Conservation (phyloP, 2,113 vertebrate genomes). For the Mormyrus lacerda region DNA sequence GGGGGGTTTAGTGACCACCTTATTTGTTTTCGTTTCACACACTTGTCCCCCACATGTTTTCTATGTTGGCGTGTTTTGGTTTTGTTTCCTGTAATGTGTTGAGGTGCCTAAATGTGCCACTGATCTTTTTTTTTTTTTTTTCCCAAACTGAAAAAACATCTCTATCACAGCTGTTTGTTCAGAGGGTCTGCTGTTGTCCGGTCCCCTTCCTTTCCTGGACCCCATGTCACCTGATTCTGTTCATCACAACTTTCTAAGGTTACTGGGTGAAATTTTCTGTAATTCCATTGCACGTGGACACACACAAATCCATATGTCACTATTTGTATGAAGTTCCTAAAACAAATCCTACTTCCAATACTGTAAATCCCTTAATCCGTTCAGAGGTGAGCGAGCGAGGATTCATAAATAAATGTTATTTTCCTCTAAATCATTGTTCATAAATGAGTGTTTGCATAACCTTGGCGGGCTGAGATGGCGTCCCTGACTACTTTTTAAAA, state of each 20-base stretch:
- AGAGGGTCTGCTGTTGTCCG: not conserved
- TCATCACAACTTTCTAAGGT: not conserved
- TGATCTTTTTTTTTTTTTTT: not conserved
- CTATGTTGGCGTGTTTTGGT: not conserved
- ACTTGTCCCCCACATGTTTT: not conserved
- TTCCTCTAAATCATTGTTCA: not conserved
- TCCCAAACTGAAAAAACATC: not conserved
- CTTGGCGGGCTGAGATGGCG: not conserved
- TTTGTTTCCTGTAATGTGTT: not conserved
- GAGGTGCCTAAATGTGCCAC: not conserved
- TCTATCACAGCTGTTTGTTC: not conserved
- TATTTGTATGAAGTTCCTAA: constrained; percentile 11
- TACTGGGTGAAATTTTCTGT: not conserved
- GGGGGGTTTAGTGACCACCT: not conserved
- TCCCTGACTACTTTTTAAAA: not conserved
- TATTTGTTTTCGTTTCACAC: not conserved
- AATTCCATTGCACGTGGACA: not conserved
- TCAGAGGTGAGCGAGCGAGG: not conserved
- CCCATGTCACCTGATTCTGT: not conserved
- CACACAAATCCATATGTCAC: not conserved
- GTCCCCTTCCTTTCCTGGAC: not conserved
- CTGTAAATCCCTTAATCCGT: not conserved
- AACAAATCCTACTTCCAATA: not conserved
- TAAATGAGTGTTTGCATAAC: not conserved
- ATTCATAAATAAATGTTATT: not conserved